Base-by-base conservation (phyloP, 1,140 invertebrate species). In the Asbolus verrucosus region DNA sequence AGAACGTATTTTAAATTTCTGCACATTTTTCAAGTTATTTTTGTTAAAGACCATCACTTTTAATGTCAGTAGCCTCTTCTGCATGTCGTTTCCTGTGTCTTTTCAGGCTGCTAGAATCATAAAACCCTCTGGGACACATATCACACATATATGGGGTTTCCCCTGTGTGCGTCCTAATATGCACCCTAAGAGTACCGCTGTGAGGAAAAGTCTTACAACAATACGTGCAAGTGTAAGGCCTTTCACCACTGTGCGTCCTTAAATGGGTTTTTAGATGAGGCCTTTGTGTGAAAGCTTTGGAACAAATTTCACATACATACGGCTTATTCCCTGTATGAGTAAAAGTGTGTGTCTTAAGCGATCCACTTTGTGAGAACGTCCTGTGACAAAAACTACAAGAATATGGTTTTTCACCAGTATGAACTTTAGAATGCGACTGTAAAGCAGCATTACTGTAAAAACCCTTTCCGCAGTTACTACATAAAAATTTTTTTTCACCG, bases 261-360 rank as follows among this genome's bases (percentile, higher is more conserved):
- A 92, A 80, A 77, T 94, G 92, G 6, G 91, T 91, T 77, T 93
- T 92, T 14, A 93, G 81, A 78, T 93, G 91, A n/a, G 90, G 91
- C 11, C 87, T 87, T 77, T 93, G 93, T 69, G 90, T 90, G 77
- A 94, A 94, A 0, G 83, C 79, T 81, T 86, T 16, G 81, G 82
- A 71, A 46, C 78, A 79, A 24, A 75, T 66, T 2, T 67, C 50
- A 39, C 78, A 79, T 9, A 41, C 62, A 60, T 75, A 78, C 18
- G 73, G 76, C 46, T 72, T 75, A 65, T 77, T 70, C 6, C 71
- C 75, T n/a, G 76, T 75, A 63, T 79, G 78, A 1, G 70, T 75
- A 14, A 72, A 66, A 5, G 73, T 33, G 59, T 79, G 78, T 13
- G 59, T 65, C 14, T 69, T 61, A 8, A 73, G 19, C 39, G 71